Evolutionary conservation across 2,888 invertebrate species (phyloP).

Genomic region (Andricus quercusramuli): DNA sequence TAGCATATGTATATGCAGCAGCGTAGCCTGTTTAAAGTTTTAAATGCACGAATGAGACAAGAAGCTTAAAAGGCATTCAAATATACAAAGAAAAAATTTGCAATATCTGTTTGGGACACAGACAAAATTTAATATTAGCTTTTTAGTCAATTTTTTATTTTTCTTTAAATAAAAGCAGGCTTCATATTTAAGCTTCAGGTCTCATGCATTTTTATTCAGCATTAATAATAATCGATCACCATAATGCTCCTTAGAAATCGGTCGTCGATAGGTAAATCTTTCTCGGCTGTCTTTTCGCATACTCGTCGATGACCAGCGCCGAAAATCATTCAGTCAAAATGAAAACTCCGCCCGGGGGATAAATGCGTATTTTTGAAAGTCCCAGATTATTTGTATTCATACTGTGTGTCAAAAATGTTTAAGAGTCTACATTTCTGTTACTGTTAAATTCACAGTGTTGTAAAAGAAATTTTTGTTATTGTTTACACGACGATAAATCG

Average conservation of each 20-base stretch:
- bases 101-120: background rate
- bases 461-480: background rate
- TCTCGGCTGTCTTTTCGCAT: constrained; percentile 43
- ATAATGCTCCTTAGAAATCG: constrained; percentile 54
- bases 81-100: background rate
- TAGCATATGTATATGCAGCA: constrained; percentile 50
- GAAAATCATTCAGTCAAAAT: constrained; percentile 6
- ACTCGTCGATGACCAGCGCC: constrained; percentile 27
- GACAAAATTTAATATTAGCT: constrained; percentile 7
- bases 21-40: constrained; percentile 49
- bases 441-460: background rate
- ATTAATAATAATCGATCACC: constrained; percentile 19
- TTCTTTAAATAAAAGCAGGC: background rate
- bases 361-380: background rate
- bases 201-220: constrained; percentile 33
- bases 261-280: constrained; percentile 49
- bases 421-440: background rate
- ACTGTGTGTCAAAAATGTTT: background rate
- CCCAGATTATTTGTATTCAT: background rate
- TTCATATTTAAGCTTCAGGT: background rate
- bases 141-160: constrained; percentile 1
- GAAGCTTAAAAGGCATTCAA: constrained; percentile 11
- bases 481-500: background rate
- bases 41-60: constrained; percentile 9
- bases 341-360: constrained; percentile 14